Evolutionary conservation across 2,113 vertebrate species (phyloP).

Genomic region (human (Homo sapiens)): DNA sequence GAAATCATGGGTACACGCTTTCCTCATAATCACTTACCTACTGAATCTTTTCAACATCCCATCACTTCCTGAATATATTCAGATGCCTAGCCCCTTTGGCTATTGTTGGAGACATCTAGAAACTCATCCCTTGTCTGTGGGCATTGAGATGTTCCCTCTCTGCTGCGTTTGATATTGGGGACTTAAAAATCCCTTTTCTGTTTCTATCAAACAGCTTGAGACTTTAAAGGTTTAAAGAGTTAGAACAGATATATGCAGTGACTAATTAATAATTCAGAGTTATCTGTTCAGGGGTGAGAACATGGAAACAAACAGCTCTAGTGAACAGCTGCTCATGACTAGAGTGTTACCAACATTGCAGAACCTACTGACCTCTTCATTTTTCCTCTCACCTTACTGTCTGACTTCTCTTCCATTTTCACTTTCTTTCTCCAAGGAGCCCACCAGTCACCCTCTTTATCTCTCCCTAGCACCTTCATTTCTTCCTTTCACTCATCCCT

Average conservation of each 20-base stretch:
- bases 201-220: conserved; percentile 7
- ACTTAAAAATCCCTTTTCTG: not conserved
- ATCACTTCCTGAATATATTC: not conserved
- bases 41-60: not conserved
- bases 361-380: not conserved
- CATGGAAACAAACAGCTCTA: not conserved
- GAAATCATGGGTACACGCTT: not conserved
- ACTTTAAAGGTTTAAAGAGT: conserved; percentile 23
- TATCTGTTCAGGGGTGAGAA: not conserved
- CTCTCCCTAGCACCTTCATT: not conserved
- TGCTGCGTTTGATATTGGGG: conserved; percentile 14
- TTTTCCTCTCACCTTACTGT: not conserved
- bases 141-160: not conserved
- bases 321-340: not conserved
- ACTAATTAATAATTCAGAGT: not conserved
- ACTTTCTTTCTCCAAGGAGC: not conserved
- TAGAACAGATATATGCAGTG: not conserved
- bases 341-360: not conserved
- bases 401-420: not conserved
- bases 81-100: not conserved
- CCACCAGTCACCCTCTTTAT: not conserved
- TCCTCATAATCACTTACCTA: not conserved
- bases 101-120: conserved; percentile 21
- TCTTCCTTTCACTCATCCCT: not conserved
- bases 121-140: not conserved